These are phyloP conservation scores for Mamestra brassicae DNA, from an alignment of 2,888 invertebrate species.

Conservation along the genomic window DNA sequence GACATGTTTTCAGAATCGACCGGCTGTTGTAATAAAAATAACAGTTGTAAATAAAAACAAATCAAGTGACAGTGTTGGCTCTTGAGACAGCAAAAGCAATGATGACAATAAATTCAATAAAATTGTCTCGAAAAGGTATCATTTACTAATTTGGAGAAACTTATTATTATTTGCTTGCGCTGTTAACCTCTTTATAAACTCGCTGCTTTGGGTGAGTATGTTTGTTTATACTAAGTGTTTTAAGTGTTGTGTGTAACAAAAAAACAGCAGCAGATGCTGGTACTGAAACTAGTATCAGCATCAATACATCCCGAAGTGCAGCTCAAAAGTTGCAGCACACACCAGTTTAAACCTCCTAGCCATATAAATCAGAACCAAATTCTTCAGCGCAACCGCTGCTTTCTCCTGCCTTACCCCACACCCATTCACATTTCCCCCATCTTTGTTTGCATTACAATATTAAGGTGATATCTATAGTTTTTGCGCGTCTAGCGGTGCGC, in stretches of 20 bases:
- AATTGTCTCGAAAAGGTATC: neutral
- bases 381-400: constrained; percentile 25
- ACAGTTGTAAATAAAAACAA: neutral
- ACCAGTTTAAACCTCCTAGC: neutral
- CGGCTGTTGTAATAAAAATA: no score
- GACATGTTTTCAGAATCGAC: no score
- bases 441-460: constrained; percentile 83
- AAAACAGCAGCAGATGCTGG: no score
- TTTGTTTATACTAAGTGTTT: no score
- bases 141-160: no score
- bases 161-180: no score
- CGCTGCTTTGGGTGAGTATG: neutral
- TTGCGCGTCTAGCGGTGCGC: constrained; percentile 75
- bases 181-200: neutral
- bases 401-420: constrained; percentile 59
- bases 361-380: no score
- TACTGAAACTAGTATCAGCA: no score
- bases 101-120: neutral
- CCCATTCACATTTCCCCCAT: constrained; percentile 78
- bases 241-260: no score
- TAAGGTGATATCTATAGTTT: constrained; percentile 80
- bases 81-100: neutral
- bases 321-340: no score
- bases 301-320: neutral
- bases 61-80: neutral